A percentile compares a stretch with the other conserved stretches of the same genome.
Conservation (phyloP, 2,113 vertebrate genomes). For the Heteronetta atricapilla region DNA sequence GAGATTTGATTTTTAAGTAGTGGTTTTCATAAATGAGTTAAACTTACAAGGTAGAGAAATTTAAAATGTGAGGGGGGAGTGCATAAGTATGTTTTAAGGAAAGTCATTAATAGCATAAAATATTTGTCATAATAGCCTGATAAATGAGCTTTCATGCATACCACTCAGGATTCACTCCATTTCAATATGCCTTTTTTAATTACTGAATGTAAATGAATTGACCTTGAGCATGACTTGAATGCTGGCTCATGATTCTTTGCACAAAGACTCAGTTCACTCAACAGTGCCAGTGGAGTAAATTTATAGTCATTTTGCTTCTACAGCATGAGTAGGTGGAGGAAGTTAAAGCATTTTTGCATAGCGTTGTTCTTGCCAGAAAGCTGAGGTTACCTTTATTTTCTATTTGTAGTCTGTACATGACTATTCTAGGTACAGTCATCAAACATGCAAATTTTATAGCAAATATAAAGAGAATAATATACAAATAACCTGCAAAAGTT, state of each 20-base stretch:
- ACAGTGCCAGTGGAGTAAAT: neutral
- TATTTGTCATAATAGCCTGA: constrained; percentile 56
- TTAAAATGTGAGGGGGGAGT: neutral
- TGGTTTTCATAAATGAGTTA: neutral
- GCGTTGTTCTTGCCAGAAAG: neutral
- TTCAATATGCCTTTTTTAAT: constrained; percentile 67
- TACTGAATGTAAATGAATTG: constrained; percentile 54
- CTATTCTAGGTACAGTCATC: neutral
- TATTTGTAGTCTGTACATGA: neutral
- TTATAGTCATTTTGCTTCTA: neutral
- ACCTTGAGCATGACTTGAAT: constrained; percentile 53
- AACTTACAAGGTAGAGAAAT: neutral
- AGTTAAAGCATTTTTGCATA: neutral
- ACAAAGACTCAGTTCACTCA: constrained; percentile 23
- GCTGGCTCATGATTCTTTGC: constrained; percentile 43
- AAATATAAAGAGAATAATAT: neutral
- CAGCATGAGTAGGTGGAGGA: neutral
- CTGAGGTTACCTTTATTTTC: neutral
- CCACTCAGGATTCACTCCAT: constrained; percentile 45
- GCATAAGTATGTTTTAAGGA: constrained; percentile 42
- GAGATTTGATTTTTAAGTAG: neutral
- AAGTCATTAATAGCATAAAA: constrained; percentile 62
- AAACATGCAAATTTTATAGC: neutral
- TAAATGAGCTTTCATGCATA: constrained; percentile 63
- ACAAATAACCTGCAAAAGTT: neutral